A percentile compares a stretch with the other conserved stretches of the same genome.
Evolutionary conservation across 2,797 vertebrate species (phyloP).

Genomic region (Phaenicophaeus curvirostris): DNA sequence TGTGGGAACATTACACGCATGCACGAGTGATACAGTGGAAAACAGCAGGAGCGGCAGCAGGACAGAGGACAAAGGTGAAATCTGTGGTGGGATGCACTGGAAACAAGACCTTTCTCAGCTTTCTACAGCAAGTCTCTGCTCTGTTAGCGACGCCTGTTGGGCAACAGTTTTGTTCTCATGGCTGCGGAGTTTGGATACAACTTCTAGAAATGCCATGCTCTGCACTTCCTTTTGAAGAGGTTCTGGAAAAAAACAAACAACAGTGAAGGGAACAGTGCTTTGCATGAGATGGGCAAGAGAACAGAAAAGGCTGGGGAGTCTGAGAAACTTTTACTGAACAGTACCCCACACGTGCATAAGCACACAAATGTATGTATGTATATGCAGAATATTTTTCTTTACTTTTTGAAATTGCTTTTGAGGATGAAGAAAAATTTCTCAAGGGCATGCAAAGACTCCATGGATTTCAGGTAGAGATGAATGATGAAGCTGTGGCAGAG

Average conservation of each 20-base stretch:
- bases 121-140: conserved; percentile 95
- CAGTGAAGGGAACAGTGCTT: neutral
- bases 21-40: conserved; percentile 79
- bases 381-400: rapidly evolving
- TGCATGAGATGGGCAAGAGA: neutral
- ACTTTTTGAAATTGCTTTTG: neutral
- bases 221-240: conserved; percentile 94
- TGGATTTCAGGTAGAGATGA: neutral
- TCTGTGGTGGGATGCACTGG: conserved; percentile 60
- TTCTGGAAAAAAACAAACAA: conserved; percentile 80
- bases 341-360: rapidly evolving
- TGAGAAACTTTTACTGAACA: neutral
- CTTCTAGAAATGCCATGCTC: conserved; percentile 91
- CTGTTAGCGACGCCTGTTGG: conserved; percentile 96
- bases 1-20: conserved; percentile 79
- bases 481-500: neutral
- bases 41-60: conserved; percentile 77
- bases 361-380: neutral
- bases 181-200: conserved; percentile 91
- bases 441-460: too few species aligned
- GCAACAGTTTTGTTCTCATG: conserved; percentile 99
- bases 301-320: neutral
- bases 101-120: conserved; percentile 85
- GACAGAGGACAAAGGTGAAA: conserved; percentile 73
- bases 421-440: neutral